These are phyloP conservation scores for Peromyscus californicus DNA, from an alignment of 2,113 vertebrate genomes.

Conservation along the genomic window DNA sequence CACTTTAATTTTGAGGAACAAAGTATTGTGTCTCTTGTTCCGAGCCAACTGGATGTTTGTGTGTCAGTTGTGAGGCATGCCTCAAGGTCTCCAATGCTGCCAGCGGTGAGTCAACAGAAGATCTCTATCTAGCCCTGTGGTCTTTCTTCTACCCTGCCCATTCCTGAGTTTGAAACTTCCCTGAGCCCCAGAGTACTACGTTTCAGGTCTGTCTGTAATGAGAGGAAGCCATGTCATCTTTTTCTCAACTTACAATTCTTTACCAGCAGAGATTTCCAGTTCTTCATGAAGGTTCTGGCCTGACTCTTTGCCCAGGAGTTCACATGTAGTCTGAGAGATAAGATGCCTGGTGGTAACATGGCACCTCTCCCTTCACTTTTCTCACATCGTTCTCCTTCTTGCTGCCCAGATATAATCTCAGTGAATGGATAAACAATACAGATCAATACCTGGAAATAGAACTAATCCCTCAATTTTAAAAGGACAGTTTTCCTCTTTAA, in stretches of 20 bases:
- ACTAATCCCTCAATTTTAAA: background rate
- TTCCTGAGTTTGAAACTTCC: background rate
- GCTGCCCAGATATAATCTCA: background rate
- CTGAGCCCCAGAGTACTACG: fast-evolving
- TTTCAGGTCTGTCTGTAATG: background rate
- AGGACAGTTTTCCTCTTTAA: background rate
- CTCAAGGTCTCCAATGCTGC: background rate
- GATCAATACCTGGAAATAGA: background rate
- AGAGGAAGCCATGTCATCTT: background rate
- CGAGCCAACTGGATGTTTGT: background rate
- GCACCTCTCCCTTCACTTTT: fast-evolving
- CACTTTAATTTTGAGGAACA: background rate
- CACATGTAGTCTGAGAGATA: background rate
- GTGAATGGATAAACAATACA: background rate
- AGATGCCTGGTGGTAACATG: background rate
- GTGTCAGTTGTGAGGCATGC: background rate
- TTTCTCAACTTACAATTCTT: background rate
- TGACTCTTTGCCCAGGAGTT: background rate
- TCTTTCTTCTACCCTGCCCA: background rate
- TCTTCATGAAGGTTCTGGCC: background rate
- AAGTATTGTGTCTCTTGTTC: background rate
- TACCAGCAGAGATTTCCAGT: background rate
- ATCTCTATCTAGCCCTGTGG: fast-evolving
- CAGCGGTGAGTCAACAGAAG: fast-evolving
- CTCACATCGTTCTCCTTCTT: background rate